Percentiles rank a stretch among this genome's conserved stretches.
phyloP scores from a whole-genome alignment of 2,113 vertebrate species.

The Lepisosteus oculatus region DNA sequence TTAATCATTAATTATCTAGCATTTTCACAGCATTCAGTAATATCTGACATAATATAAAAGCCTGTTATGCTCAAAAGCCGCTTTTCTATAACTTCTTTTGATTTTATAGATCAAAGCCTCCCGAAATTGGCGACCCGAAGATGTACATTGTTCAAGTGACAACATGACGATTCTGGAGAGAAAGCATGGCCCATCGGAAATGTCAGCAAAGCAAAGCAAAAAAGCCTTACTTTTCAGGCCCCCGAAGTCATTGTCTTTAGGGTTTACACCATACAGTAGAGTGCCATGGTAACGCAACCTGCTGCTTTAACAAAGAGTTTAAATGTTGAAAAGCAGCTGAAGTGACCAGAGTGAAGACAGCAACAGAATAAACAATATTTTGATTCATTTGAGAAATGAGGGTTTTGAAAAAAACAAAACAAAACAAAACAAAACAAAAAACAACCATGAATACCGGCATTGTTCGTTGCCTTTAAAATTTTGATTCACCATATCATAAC shows the following conservation, averaged over 20 bases:
- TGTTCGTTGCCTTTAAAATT: slow-evolving; percentile 85
- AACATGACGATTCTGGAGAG: slow-evolving; percentile 75
- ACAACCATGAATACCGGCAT: slow-evolving; percentile 83
- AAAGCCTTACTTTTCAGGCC: slow-evolving; percentile 57
- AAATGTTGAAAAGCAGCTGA: slow-evolving; percentile 78
- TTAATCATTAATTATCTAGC: slow-evolving; percentile 42
- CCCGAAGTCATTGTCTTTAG: slow-evolving; percentile 68
- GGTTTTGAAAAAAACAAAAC: slow-evolving; percentile 58
- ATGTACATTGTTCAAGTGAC: slow-evolving; percentile 85
- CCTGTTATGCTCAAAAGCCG: slow-evolving; percentile 64
- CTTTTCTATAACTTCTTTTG: slow-evolving; percentile 81
- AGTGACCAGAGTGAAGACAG: slow-evolving; percentile 78
- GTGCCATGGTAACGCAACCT: slow-evolving; percentile 84
- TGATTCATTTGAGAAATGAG: slow-evolving; percentile 81
- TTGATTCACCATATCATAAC: slow-evolving; percentile 99
- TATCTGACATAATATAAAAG: slow-evolving; percentile 48
- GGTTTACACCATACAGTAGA: slow-evolving; percentile 68
- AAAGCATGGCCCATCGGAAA: slow-evolving; percentile 82
- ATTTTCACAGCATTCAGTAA: slow-evolving; percentile 37
- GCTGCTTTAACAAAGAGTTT: slow-evolving; percentile 85
- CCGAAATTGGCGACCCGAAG: slow-evolving; percentile 71
- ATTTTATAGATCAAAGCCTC: slow-evolving; percentile 89
- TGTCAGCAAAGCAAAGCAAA: slow-evolving; percentile 69
- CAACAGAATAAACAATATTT: slow-evolving; percentile 89
- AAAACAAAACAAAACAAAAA: slow-evolving; percentile 60